These are phyloP conservation scores for Muraenolepis orangiensis DNA, from an alignment of 2,797 vertebrate species.

Conservation along the genomic window DNA sequence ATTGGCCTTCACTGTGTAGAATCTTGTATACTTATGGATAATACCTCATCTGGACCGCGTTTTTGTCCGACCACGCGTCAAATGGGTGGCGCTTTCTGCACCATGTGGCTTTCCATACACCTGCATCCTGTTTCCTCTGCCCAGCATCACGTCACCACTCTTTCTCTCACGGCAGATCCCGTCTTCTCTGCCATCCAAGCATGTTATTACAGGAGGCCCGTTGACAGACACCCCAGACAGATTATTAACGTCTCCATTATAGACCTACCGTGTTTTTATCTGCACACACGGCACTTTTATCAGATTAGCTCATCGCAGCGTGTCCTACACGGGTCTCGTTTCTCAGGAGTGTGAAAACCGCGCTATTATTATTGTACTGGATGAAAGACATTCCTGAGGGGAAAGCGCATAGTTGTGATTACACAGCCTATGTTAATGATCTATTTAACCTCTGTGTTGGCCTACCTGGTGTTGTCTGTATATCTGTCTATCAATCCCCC, in stretches of 20 bases:
- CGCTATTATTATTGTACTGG: conserved; percentile 6
- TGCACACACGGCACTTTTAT: conserved; percentile 25
- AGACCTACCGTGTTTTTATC: conserved; percentile 32
- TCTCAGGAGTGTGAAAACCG: too few relatives aligned
- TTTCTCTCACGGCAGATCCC: conserved; percentile 21
- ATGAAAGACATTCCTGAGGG: conserved; percentile 55
- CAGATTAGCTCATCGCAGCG: conserved; percentile 41
- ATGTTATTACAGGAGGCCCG: conserved; percentile 50
- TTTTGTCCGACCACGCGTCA: too few relatives aligned
- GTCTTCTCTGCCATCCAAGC: conserved; percentile 28
- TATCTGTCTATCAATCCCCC: conserved; percentile 7
- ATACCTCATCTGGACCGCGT: too few relatives aligned
- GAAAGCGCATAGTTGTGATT: conserved; percentile 33
- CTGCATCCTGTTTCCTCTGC: conserved; percentile 22
- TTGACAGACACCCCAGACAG: conserved; percentile 34
- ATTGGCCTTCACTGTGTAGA: too few relatives aligned
- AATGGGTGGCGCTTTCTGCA: too few relatives aligned
- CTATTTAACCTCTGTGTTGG: neutral
- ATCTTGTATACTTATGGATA: too few relatives aligned
- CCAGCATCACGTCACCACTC: conserved; percentile 22
- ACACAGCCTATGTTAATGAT: conserved; percentile 38
- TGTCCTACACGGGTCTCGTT: too few relatives aligned
- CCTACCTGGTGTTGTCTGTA: conserved; percentile 1
- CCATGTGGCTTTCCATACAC: too few relatives aligned
- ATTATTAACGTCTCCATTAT: conserved; percentile 41